Base-by-base conservation (phyloP, 37 sponge, comb jelly and placozoan genomes). In the Halichondria panicea region DNA sequence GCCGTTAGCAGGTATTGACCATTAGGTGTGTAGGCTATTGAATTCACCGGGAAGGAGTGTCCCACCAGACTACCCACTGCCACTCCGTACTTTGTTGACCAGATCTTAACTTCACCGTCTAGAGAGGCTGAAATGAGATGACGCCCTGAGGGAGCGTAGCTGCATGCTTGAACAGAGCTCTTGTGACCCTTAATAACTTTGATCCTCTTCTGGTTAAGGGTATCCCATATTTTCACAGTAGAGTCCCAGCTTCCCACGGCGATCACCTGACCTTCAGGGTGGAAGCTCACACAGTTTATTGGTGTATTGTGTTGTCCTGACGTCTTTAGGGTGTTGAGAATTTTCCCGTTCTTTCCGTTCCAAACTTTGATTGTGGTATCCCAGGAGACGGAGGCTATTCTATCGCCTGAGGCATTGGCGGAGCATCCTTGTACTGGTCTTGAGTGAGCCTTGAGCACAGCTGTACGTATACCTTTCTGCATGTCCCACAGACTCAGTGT, bases 401-500 rank as follows among this genome's bases (percentile, higher is more conserved):
- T 41, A 59, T 80, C 87, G 18, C 97, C 97, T 0, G 72, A 59
- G 0, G 63, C 37, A 46, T 84, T 78, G 3, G 83, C 80, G 15
- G 77, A 76, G 60, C 94, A 93, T 4, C 63, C 78, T 5, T 55
- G 54, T 21, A 96, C 91, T 9, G 68, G 50, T 27, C 87, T 80
- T 39, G 74, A 53, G 81, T 96, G 97, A 3, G 75, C 78, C 72
- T 77, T 87, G 82, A 93, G 63, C 0, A 70, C 77, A 33, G 87
- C 71, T 0, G 87, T 71, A 1, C 97, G 66, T 75, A 79, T 76
- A 4, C 97, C 97, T 28, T 71, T 76, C 36, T 80, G 75, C 35
- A 93, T n/a, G 66, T 93, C 88, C 97, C 97, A 96, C 31, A 96
- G 77, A 72, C 91, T 84, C 45, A 96, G 83, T 28, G 69, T 84